Evolutionary conservation across 2,113 vertebrate species (phyloP).

Genomic region (Clarias gariepinus): DNA sequence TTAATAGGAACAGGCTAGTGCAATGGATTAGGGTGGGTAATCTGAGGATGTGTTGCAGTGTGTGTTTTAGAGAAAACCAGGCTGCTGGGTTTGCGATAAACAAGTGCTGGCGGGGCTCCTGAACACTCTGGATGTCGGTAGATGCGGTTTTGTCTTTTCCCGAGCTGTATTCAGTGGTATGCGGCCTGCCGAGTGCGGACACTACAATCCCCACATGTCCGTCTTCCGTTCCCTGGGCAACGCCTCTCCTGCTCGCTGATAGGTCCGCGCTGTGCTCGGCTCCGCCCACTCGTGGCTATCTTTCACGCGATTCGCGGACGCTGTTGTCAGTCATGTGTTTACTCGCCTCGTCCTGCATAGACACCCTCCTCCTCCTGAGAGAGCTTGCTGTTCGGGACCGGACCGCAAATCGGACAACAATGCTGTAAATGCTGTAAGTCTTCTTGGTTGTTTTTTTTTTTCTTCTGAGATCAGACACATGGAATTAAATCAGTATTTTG

Average conservation of each 20-base stretch:
- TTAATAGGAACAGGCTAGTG: neutral
- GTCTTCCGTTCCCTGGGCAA: neutral
- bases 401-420: constrained; percentile 51
- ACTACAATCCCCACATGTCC: constrained; percentile 16
- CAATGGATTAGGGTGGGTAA: neutral
- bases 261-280: neutral
- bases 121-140: constrained; percentile 1
- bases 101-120: constrained; percentile 23
- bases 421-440: constrained; percentile 71
- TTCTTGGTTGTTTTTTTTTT: constrained; percentile 54
- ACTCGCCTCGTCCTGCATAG: neutral
- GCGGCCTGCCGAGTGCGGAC: neutral
- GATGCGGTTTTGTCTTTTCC: constrained; percentile 13
- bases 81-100: constrained; percentile 14
- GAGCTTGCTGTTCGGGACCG: constrained; percentile 46
- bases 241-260: constrained; percentile 44
- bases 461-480: neutral
- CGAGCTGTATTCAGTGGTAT: neutral
- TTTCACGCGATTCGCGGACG: neutral
- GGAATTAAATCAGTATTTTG: neutral
- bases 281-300: neutral
- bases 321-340: constrained; percentile 61
- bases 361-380: neutral
- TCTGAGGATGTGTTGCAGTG: neutral
- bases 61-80: neutral